A percentile compares a stretch with the other conserved stretches of the same genome.
These are phyloP conservation scores for Cancer borealis DNA, from an alignment of 2,888 invertebrate genomes.

Conservation along the genomic window DNA sequence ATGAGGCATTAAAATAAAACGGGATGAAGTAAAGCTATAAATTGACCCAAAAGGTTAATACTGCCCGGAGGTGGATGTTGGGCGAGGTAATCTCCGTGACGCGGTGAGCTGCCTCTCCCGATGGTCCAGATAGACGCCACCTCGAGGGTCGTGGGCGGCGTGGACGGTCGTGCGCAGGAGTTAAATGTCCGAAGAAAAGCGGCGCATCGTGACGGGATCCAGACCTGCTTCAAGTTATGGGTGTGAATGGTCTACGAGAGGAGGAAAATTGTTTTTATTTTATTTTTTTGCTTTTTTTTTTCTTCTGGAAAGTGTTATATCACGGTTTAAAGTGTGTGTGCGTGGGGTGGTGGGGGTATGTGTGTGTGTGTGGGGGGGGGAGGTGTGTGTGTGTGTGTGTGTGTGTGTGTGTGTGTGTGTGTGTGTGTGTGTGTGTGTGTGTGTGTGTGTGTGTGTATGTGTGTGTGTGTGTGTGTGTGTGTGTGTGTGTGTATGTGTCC, in stretches of 20 bases:
- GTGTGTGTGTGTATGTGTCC: too few relatives aligned
- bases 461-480: too few relatives aligned
- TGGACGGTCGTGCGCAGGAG: constrained; percentile 16
- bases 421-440: background rate
- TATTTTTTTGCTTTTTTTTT: background rate
- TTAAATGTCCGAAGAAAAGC: constrained; percentile 22
- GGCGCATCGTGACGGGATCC: constrained; percentile 10
- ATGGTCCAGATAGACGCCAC: constrained; percentile 33
- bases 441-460: background rate
- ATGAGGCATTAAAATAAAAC: background rate
- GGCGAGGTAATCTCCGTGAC: constrained; percentile 22
- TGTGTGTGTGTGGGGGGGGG: too few relatives aligned
- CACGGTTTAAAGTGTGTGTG: background rate
- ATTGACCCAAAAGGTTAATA: constrained; percentile 24
- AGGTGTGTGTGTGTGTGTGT: too few relatives aligned
- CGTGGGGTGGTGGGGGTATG: background rate
- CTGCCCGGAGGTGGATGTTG: constrained; percentile 26
- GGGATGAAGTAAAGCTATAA: constrained; percentile 11
- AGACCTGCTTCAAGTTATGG: background rate
- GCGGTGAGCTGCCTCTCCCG: constrained; percentile 24
- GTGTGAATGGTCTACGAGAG: background rate
- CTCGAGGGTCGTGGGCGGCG: constrained; percentile 12
- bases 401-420: too few relatives aligned
- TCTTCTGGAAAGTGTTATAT: background rate
- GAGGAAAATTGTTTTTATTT: constrained; percentile 1